These are phyloP conservation scores for Parapsyche elsis DNA, from an alignment of 1,140 invertebrate genomes.

Conservation along the genomic window DNA sequence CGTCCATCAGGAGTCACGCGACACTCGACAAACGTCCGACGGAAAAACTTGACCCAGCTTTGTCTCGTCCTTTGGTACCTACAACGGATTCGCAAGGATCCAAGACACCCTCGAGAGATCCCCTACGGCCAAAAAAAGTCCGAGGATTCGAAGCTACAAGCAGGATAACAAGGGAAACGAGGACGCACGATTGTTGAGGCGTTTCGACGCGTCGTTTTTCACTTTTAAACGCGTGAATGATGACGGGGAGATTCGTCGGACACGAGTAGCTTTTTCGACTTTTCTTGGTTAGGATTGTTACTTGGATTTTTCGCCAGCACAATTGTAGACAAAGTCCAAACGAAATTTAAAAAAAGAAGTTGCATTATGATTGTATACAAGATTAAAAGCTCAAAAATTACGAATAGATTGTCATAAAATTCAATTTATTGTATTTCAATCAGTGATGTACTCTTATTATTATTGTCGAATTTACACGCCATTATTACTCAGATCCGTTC, in stretches of 20 bases:
- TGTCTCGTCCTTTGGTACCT: constrained; percentile 14
- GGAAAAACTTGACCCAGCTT: constrained; percentile 12
- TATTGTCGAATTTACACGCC: background rate
- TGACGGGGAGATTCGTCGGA: too few species aligned
- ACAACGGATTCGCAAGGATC: background rate
- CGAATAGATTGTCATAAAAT: too few species aligned
- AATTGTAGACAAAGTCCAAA: too few species aligned
- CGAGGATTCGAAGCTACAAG: background rate
- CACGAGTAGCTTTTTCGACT: too few species aligned
- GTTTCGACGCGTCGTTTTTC: background rate
- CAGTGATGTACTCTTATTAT: too few species aligned
- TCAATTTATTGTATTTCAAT: too few species aligned
- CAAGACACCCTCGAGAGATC: background rate
- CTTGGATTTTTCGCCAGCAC: too few species aligned
- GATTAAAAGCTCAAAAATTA: too few species aligned
- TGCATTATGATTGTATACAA: too few species aligned
- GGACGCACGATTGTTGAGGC: background rate
- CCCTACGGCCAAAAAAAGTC: background rate
- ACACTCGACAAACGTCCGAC: background rate
- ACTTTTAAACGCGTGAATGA: background rate
- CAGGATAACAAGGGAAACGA: background rate
- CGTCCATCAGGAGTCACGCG: constrained; percentile 12
- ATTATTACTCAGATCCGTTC: constrained; percentile 26
- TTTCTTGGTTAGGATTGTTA: too few species aligned
- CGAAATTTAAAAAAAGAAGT: too few species aligned